Evolutionary conservation across 2,888 invertebrate species (phyloP).

Genomic region (Neria commutata): DNA sequence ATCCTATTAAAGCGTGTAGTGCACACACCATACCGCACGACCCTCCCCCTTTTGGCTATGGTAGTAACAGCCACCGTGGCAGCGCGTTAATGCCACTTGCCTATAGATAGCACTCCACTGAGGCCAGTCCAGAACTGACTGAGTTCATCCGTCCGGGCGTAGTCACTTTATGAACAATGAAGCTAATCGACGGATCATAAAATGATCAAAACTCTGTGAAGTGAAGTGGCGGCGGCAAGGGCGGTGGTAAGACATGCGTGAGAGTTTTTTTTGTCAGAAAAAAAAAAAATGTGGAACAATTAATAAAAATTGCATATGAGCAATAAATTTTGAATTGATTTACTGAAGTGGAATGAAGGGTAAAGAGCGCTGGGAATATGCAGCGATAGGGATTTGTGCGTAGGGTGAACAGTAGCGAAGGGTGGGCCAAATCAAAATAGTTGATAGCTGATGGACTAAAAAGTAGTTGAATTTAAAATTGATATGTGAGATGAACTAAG

Average conservation of each 20-base stretch:
- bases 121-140: too few relatives aligned
- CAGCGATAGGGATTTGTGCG: too few relatives aligned
- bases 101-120: neutral
- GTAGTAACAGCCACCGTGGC: conserved; percentile 24
- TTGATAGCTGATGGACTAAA: too few relatives aligned
- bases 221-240: neutral
- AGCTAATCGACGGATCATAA: conserved; percentile 61
- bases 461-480: too few relatives aligned
- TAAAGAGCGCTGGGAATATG: too few relatives aligned
- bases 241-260: neutral
- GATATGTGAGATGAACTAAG: too few relatives aligned
- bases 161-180: conserved; percentile 47
- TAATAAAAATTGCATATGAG: conserved; percentile 24
- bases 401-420: too few relatives aligned
- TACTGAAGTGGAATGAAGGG: conserved; percentile 18
- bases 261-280: too few relatives aligned
- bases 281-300: neutral
- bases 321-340: conserved; percentile 37
- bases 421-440: too few relatives aligned
- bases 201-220: conserved; percentile 57
- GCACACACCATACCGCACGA: conserved; percentile 20
- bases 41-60: conserved; percentile 9
- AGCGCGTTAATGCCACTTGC: neutral
- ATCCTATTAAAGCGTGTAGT: conserved; percentile 58
- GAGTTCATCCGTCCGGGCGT: conserved; percentile 29